Conservation (phyloP, 92 coral and sea anemone species). For the Ricordea florida region DNA sequence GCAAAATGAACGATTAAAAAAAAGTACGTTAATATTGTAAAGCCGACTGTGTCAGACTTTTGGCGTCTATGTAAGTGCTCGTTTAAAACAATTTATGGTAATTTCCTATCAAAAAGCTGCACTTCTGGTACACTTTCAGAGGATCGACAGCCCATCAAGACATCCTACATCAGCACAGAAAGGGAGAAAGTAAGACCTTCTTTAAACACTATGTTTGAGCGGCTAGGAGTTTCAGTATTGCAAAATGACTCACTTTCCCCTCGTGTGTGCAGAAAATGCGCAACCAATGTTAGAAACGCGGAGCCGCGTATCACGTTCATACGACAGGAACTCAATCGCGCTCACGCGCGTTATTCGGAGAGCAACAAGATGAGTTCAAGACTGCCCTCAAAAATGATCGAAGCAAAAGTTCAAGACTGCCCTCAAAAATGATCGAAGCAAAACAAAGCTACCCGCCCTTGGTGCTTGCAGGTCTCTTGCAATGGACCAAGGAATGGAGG, state of each 20-base stretch:
- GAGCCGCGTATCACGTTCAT: background rate
- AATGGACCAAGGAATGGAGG: no score
- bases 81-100: background rate
- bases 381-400: background rate
- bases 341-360: background rate
- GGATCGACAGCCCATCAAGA: background rate
- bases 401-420: background rate
- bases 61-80: background rate
- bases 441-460: background rate
- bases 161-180: background rate
- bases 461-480: background rate
- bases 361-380: background rate
- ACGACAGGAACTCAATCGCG: background rate
- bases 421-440: background rate
- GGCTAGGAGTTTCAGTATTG: background rate
- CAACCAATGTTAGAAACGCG: background rate
- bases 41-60: background rate
- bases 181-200: background rate
- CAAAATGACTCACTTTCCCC: background rate
- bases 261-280: background rate
- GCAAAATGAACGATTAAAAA: no score
- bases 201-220: background rate
- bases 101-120: background rate
- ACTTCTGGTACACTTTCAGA: background rate
- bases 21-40: no score